Evolutionary conservation across 2,797 vertebrate genomes (phyloP), one percentile per base, ranked within the genome.

Genomic region (Kryptolebias ocellatus): DNA sequence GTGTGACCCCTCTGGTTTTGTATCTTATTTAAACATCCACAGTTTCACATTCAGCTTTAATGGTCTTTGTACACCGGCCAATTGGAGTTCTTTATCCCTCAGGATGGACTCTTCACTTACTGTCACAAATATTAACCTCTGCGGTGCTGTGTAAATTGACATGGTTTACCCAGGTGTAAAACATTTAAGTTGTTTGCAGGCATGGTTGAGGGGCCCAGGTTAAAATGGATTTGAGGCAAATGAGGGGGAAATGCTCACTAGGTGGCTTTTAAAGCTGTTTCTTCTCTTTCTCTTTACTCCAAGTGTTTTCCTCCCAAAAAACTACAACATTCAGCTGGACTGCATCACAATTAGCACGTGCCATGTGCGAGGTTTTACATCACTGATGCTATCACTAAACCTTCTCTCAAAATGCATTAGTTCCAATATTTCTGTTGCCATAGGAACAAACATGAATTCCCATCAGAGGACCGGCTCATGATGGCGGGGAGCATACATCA

Each of bases 361-460:
- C 47, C 58, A 20, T 53, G 20, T 53, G 28, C 42, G 49, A 53
- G n/a, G 55, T 37, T 64, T 1, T 50, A 17, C 16, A 4, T 54
- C 20, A 58, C 3, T 42, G 42, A 53, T 42, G 11, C 4, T 53
- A 51, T 64, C 3, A 14, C 50, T 51, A 67, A 72, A 66, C 83
- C 29, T 72, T 68, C 53, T 46, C 28, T 47, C 31, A 45, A 15
- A 71, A 60, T 52, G 24, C 64, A 76, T 73, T 63, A 20, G 37
- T 70, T 86, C 44, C 47, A 45, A 63, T 60, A 76, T 79, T 39
- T 39, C 49, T 49, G 83, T 90, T 90, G 17, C 83, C 81, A 88
- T 84, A 78, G 84, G 61, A 89, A 88, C 87, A 72, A 83, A 85
- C 54, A 73, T 76, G 57, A 60, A 77, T 74, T 86, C 64, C 80